These are phyloP conservation scores for Acleris holmiana DNA, from an alignment of 2,888 invertebrate species.

Conservation along the genomic window DNA sequence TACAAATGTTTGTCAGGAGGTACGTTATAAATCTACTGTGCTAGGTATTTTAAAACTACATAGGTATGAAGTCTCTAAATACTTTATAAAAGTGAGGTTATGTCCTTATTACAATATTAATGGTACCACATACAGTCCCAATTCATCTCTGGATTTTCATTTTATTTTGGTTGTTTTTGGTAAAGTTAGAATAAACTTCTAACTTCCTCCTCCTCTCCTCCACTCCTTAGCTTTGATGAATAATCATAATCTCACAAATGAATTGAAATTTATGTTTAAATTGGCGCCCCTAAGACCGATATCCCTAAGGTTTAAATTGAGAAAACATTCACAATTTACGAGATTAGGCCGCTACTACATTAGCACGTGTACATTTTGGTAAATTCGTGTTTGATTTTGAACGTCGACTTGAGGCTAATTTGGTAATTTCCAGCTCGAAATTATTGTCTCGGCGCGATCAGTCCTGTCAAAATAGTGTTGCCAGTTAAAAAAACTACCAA, in stretches of 20 bases:
- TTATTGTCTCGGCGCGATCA: constrained; percentile 35
- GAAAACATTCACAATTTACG: constrained; percentile 41
- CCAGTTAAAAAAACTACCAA: constrained; percentile 24
- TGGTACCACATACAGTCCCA: constrained; percentile 7
- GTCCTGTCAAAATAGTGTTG: constrained; percentile 27
- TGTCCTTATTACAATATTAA: constrained; percentile 23
- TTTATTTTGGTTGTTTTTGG: background rate
- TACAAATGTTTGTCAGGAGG: constrained; percentile 14
- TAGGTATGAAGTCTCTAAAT: constrained; percentile 21
- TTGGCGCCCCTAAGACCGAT: constrained; percentile 15
- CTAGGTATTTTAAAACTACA: constrained; percentile 26
- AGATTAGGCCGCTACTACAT: constrained; percentile 54
- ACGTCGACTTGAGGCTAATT: constrained; percentile 24
- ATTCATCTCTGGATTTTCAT: background rate
- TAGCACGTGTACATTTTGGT: constrained; percentile 43
- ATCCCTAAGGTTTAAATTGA: constrained; percentile 27
- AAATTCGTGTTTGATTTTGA: constrained; percentile 48
- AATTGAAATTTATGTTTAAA: constrained; percentile 1
- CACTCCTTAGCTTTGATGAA: background rate
- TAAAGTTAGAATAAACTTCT: too few species aligned
- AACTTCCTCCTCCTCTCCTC: too few species aligned
- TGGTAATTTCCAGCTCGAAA: constrained; percentile 22
- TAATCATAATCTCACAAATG: background rate
- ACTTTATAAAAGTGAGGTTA: constrained; percentile 37
- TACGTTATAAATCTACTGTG: constrained; percentile 24